phyloP scores from a whole-genome alignment of 2,113 vertebrate genomes.

The Python bivittatus region DNA sequence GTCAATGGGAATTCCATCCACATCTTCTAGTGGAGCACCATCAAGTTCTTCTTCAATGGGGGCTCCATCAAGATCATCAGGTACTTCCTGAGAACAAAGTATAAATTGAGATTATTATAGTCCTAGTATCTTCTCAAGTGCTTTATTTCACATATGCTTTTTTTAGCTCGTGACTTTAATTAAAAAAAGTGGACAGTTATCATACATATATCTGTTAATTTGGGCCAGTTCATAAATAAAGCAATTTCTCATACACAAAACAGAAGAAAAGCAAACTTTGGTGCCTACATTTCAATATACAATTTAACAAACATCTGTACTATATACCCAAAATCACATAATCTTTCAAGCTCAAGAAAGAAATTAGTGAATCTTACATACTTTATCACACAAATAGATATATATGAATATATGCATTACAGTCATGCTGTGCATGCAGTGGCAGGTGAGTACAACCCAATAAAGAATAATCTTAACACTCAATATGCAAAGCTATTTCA shows the following conservation, averaged over 20 bases:
- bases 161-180: neutral
- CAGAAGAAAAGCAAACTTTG: neutral
- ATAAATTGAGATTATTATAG: neutral
- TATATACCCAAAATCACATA: neutral
- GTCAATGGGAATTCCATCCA: conserved; percentile 94
- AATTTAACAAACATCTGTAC: neutral
- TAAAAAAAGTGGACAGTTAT: neutral
- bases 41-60: conserved; percentile 93
- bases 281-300: neutral
- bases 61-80: conserved; percentile 93
- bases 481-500: neutral
- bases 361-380: neutral
- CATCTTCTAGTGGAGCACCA: conserved; percentile 87
- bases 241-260: neutral
- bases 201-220: neutral
- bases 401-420: neutral
- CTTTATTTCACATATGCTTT: neutral
- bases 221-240: neutral
- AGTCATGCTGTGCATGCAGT: too few relatives aligned
- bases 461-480: neutral
- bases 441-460: neutral
- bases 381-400: neutral
- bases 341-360: neutral
- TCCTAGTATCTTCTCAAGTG: conserved; percentile 1
- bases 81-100: conserved; percentile 70